Evolutionary conservation across 2,113 vertebrate species (phyloP), one percentile per base, ranked within the genome.

Genomic region (Clupea harengus): DNA sequence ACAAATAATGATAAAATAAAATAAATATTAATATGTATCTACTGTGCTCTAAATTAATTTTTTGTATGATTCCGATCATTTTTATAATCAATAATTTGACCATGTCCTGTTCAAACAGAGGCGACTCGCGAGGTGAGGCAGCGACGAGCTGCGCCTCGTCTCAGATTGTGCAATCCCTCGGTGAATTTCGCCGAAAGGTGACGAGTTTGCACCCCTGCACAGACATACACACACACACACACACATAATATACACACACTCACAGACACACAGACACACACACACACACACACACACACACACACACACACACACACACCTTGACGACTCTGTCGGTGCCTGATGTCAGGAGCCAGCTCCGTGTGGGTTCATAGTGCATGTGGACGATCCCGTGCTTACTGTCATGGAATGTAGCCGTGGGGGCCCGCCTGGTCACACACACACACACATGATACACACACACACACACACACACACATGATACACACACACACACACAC

Each of bases 391-490:
- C 95, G 91, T 99, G 98, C 89, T 99, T 99, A 81, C 97, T 98
- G 93, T 99, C 96, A 0, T 99, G 98, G 94, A 99, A 99, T 86
- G 97, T 98, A 1, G 98, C 97, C 0, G 97, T 99, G 84, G 98
- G 98, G 0, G 98, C 98, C 3, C 98, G 96, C 50, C 98, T 99
- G 87, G 90, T 39, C 83, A 28, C 45, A 18, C 54, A 0, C 3
- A 32, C 80, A 90, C 89, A 89, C 60, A 67, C 60, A 91, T 83
- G n/a, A 28, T 39, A 18, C 54, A 0, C 3, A 32, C 80, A 90
- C 89, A 89, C 60, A 67, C 60, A 67, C 46, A 47, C 46, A 47
- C 46, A 47, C 46, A 47, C 46, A 47, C 46, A 47, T 39, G 39
- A 39, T 9, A 47, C 46, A 47, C 46, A 47, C 46, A 47, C 46